These are phyloP conservation scores for Oceanodroma tethys DNA, from an alignment of 2,113 vertebrate species.

Conservation along the genomic window DNA sequence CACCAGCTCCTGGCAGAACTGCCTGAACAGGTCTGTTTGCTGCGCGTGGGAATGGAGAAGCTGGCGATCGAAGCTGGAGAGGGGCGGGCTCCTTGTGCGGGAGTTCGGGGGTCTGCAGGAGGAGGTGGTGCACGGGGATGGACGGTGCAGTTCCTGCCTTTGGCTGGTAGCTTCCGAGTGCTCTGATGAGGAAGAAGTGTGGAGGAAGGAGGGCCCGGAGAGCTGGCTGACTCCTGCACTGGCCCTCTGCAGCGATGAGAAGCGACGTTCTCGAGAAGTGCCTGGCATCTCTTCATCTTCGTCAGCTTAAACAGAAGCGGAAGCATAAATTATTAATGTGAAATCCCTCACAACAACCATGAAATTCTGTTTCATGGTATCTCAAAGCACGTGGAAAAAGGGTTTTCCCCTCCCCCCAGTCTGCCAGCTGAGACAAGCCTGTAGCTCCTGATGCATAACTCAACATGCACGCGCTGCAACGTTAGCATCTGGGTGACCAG, in stretches of 20 bases:
- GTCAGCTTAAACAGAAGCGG: constrained; percentile 72
- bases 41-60: constrained; percentile 62
- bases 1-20: constrained; percentile 75
- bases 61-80: constrained; percentile 57
- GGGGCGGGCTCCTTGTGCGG: neutral
- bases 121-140: neutral
- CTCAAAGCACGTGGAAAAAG: neutral
- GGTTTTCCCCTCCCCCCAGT: neutral
- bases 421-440: neutral
- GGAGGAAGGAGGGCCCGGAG: constrained; percentile 50
- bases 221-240: constrained; percentile 28
- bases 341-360: neutral
- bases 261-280: constrained; percentile 54
- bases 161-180: constrained; percentile 31
- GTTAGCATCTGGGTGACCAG: neutral
- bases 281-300: constrained; percentile 70
- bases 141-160: constrained; percentile 55
- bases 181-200: constrained; percentile 52
- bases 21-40: constrained; percentile 69
- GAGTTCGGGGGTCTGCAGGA: constrained; percentile 37
- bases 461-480: neutral
- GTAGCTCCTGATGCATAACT: neutral
- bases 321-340: constrained; percentile 31
- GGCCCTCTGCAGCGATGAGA: constrained; percentile 8
- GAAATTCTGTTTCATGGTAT: neutral